A percentile compares a stretch with the other conserved stretches of the same genome.
Conservation (phyloP, 2,113 vertebrate species). For the Pelvicachromis taeniatus region DNA sequence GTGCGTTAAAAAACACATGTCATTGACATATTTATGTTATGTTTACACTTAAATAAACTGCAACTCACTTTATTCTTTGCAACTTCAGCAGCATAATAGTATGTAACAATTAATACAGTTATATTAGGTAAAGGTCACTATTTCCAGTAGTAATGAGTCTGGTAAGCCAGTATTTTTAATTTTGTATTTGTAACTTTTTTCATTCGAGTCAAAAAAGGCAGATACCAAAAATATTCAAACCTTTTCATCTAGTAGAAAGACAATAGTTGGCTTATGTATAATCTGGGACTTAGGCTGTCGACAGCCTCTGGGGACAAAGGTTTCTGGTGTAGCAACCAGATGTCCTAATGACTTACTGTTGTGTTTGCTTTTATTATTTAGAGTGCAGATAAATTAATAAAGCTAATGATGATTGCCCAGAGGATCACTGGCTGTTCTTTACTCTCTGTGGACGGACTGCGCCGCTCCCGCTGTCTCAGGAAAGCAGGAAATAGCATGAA, state of each 20-base stretch:
- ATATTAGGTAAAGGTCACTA: background rate
- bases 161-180: rapidly evolving
- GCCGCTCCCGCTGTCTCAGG: rapidly evolving
- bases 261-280: background rate
- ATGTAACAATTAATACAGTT: background rate
- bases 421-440: background rate
- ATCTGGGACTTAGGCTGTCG: background rate
- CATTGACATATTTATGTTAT: background rate
- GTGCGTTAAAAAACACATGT: background rate
- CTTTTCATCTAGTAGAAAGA: background rate
- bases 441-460: background rate
- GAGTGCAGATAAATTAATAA: background rate
- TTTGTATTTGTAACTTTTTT: background rate
- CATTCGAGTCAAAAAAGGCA: background rate
- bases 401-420: background rate
- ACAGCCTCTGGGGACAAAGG: background rate
- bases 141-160: background rate
- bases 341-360: background rate
- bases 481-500: background rate
- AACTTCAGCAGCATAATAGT: background rate
- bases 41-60: background rate
- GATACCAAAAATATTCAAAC: background rate
- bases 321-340: background rate
- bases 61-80: background rate
- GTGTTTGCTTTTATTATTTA: background rate